These are phyloP conservation scores for Camelus dromedarius DNA, from an alignment of 2,113 vertebrate species.

Conservation along the genomic window DNA sequence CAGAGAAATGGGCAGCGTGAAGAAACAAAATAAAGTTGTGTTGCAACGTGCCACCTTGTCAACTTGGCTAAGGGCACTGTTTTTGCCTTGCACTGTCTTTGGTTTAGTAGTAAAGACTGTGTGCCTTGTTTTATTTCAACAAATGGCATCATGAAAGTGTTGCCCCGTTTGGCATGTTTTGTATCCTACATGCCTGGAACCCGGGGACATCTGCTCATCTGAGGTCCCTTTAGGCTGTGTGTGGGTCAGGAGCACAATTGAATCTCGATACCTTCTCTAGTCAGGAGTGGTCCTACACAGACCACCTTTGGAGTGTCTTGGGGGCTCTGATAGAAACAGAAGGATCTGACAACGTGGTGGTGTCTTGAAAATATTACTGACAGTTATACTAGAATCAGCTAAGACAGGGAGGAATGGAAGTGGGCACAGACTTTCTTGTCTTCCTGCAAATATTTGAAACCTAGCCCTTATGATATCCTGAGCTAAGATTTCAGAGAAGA, in stretches of 20 bases:
- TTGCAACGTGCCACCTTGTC: background rate
- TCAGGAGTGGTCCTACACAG: background rate
- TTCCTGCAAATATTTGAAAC: conserved; percentile 41
- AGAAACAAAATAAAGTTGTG: background rate
- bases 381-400: background rate
- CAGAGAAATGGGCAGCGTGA: background rate
- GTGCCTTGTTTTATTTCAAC: background rate
- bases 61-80: background rate
- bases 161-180: background rate
- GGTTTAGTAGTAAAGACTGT: background rate
- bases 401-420: background rate
- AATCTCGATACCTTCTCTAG: background rate
- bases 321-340: background rate
- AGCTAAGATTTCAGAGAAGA: conserved; percentile 2
- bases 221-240: background rate
- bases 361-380: no score
- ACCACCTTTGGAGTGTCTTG: background rate
- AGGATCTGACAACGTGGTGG: rapidly evolving
- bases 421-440: background rate
- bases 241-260: background rate
- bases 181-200: background rate
- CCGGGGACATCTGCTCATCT: background rate
- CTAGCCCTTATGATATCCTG: background rate
- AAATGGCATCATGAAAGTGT: background rate
- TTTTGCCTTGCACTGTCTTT: background rate